Evolutionary conservation across 2,797 vertebrate genomes (phyloP).

Genomic region (Spheniscus humboldti): DNA sequence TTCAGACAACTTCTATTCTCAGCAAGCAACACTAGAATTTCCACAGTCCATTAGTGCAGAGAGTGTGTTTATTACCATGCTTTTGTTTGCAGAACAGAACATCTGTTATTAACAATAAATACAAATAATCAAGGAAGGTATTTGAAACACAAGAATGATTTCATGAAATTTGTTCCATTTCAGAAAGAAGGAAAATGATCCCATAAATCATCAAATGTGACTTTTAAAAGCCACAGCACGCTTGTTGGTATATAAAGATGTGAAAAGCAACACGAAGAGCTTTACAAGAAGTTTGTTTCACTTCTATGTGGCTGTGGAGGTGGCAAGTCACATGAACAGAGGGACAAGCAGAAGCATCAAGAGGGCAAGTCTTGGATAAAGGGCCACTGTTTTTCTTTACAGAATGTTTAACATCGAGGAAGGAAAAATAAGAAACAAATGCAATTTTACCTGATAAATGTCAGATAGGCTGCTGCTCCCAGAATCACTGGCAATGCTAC

Average conservation of each 20-base stretch:
- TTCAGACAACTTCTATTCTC: neutral
- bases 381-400: neutral
- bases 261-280: neutral
- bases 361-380: neutral
- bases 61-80: neutral
- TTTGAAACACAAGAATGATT: neutral
- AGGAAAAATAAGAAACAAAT: neutral
- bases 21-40: neutral
- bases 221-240: neutral
- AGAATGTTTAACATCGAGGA: neutral
- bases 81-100: neutral
- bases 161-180: neutral
- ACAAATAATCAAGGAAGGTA: neutral
- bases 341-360: neutral
- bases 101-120: neutral
- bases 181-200: neutral
- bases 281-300: neutral
- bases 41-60: neutral
- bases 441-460: slow-evolving; percentile 88
- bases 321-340: rapidly evolving
- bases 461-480: slow-evolving; percentile 98
- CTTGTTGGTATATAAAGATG: neutral
- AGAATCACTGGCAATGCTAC: slow-evolving; percentile 97
- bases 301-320: neutral
- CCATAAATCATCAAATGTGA: neutral